These are phyloP conservation scores for Peromyscus polionotus DNA, from an alignment of 2,113 vertebrate genomes.

Conservation along the genomic window DNA sequence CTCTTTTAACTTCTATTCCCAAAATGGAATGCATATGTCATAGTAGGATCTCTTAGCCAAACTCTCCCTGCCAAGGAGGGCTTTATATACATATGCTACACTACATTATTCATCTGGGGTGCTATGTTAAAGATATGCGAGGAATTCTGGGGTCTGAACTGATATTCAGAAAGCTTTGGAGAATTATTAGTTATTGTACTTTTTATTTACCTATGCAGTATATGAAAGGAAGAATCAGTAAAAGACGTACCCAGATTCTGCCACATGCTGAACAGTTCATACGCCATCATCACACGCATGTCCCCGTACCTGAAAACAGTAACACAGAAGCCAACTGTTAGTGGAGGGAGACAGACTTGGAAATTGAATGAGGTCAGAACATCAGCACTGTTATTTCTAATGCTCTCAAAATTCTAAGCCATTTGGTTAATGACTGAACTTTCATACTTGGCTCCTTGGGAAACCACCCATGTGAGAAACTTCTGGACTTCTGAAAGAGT, in stretches of 20 bases:
- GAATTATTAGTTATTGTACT: not conserved
- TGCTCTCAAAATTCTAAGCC: slow-evolving; percentile 4
- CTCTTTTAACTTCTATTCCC: slow-evolving; percentile 21
- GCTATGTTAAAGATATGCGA: slow-evolving; percentile 32
- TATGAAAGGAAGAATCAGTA: slow-evolving; percentile 13
- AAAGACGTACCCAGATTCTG: slow-evolving; percentile 91
- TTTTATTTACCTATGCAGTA: slow-evolving; percentile 54
- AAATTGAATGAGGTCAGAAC: not conserved
- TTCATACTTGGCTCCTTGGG: not conserved
- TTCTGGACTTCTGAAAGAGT: slow-evolving; percentile 7
- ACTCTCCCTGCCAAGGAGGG: slow-evolving; percentile 24
- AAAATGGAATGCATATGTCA: slow-evolving; percentile 16
- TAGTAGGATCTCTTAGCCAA: not conserved
- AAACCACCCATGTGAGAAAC: slow-evolving; percentile 35
- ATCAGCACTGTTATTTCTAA: not conserved
- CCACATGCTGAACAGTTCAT: slow-evolving; percentile 96
- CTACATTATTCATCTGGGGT: not conserved
- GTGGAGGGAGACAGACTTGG: not conserved
- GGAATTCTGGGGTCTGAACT: slow-evolving; percentile 31
- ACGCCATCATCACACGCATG: slow-evolving; percentile 95
- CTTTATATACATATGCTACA: slow-evolving; percentile 1
- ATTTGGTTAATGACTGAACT: not conserved
- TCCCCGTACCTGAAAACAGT: slow-evolving; percentile 90
- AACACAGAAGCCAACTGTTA: slow-evolving; percentile 59
- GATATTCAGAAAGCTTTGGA: slow-evolving; percentile 44